Evolutionary conservation across 2,113 vertebrate species (phyloP).

Genomic region (Pterocles burchelli): DNA sequence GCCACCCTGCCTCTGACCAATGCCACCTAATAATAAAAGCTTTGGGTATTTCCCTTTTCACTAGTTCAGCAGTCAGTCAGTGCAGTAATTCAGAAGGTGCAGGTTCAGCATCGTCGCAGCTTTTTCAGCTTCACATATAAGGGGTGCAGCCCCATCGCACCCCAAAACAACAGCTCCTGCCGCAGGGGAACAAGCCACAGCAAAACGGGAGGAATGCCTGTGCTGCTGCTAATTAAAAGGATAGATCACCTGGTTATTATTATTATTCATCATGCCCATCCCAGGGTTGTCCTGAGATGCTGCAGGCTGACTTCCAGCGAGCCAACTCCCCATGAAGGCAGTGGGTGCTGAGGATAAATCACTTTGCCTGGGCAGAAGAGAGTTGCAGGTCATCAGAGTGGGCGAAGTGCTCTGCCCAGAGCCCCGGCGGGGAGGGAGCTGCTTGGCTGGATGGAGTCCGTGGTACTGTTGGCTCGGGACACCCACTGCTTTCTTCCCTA

Average conservation of each 20-base stretch:
- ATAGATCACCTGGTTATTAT: too few relatives aligned
- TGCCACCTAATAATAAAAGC: background rate
- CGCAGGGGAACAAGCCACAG: background rate
- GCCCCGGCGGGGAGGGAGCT: background rate
- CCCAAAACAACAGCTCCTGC: background rate
- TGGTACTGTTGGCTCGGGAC: background rate
- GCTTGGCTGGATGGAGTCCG: rapidly evolving
- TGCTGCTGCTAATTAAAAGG: background rate
- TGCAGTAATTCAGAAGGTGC: background rate
- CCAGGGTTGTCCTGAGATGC: background rate
- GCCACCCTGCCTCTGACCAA: background rate
- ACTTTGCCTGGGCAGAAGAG: background rate
- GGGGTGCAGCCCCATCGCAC: background rate
- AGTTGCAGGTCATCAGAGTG: rapidly evolving
- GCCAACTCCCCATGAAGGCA: rapidly evolving
- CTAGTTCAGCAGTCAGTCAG: background rate
- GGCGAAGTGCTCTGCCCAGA: background rate
- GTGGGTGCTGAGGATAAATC: rapidly evolving
- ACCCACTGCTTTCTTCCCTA: background rate
- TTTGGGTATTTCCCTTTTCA: background rate
- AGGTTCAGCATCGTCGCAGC: background rate
- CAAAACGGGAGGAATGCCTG: background rate
- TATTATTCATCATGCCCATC: background rate
- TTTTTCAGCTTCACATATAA: rapidly evolving
- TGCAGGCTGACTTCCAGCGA: background rate